A percentile compares a stretch with the other conserved stretches of the same genome.
Evolutionary conservation across 2,113 vertebrate species (phyloP).

Genomic region (Pomatostomus ruficeps): DNA sequence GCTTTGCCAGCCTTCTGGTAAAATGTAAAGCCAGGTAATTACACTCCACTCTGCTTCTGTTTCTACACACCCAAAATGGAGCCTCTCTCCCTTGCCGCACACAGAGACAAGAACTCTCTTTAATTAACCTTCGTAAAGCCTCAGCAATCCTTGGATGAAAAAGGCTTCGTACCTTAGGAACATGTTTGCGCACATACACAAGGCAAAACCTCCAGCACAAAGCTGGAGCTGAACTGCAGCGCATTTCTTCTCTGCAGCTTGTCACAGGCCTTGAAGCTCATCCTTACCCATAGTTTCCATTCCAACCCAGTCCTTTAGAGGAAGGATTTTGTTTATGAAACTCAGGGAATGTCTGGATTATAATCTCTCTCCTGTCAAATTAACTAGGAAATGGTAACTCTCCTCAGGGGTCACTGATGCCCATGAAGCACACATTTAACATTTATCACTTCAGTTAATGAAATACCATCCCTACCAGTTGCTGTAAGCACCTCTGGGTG

Average conservation of each 20-base stretch:
- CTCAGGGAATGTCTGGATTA: slow-evolving; percentile 13
- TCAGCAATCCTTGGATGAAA: not conserved
- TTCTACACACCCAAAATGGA: slow-evolving; percentile 28
- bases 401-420: not conserved
- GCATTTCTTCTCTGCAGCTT: not conserved
- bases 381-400: not conserved
- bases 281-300: not conserved
- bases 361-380: slow-evolving; percentile 33
- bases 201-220: not conserved
- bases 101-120: slow-evolving; percentile 28
- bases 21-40: slow-evolving; percentile 38
- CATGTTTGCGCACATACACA: not conserved
- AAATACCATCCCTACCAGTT: not conserved
- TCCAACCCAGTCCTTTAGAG: not conserved
- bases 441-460: slow-evolving; percentile 35
- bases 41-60: not conserved
- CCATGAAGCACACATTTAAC: not conserved
- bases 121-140: slow-evolving; percentile 41
- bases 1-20: not conserved
- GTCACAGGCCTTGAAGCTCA: not conserved
- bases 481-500: slow-evolving; percentile 36
- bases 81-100: not conserved
- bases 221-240: not conserved
- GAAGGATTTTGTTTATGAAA: slow-evolving; percentile 25
- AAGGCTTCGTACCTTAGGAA: not conserved